Conservation (phyloP, 2,797 vertebrate species). For the Halcyon chelicuti region DNA sequence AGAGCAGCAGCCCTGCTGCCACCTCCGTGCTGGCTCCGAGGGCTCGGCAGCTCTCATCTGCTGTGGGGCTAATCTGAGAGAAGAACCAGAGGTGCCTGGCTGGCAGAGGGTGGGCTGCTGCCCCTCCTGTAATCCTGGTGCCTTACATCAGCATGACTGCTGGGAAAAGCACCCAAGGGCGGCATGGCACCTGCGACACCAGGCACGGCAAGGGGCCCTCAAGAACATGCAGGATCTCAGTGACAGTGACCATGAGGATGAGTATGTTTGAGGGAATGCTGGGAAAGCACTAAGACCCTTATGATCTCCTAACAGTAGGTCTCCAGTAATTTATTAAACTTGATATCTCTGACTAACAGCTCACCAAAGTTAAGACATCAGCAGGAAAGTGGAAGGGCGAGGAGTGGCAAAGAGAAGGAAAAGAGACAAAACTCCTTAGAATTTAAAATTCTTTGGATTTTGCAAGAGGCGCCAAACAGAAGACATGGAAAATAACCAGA, state of each 20-base stretch:
- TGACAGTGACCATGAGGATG: background rate
- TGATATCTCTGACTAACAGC: background rate
- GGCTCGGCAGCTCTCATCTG: background rate
- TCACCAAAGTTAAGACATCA: background rate
- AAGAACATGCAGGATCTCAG: fast-evolving
- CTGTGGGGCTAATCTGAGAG: fast-evolving
- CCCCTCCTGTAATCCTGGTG: background rate
- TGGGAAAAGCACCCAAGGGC: background rate
- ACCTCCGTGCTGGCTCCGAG: fast-evolving
- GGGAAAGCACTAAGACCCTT: background rate
- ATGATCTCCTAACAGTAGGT: background rate
- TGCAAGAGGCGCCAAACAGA: background rate
- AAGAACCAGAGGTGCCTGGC: background rate
- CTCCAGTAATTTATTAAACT: background rate
- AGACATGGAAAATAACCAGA: background rate
- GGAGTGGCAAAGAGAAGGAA: background rate
- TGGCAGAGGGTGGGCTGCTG: background rate
- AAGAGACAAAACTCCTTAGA: background rate
- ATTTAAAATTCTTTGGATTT: background rate
- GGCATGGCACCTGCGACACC: background rate
- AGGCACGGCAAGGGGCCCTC: fast-evolving
- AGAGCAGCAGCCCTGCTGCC: background rate
- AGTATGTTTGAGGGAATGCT: fast-evolving
- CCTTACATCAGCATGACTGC: background rate
- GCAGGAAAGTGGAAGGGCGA: background rate